Percentiles rank a stretch among this genome's conserved stretches.
phyloP scores from a whole-genome alignment of 2,888 invertebrate genomes.

The Halocaridina rubra region DNA sequence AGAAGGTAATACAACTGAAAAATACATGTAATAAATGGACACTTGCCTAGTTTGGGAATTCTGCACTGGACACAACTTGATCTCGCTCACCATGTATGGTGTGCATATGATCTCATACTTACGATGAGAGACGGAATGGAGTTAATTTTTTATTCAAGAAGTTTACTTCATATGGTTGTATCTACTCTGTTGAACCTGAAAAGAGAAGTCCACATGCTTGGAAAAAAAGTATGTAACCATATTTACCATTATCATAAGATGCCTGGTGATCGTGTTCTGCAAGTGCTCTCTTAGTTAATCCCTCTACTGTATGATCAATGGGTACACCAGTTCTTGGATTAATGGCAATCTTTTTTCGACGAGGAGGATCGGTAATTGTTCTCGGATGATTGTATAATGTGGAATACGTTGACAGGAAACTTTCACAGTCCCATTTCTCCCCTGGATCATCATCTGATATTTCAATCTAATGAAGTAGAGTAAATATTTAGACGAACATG shows the following conservation, averaged over 20 bases:
- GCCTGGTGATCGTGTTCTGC: slow-evolving; percentile 73
- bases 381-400: slow-evolving; percentile 48
- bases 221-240: background rate
- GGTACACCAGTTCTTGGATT: slow-evolving; percentile 48
- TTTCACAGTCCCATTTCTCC: slow-evolving; percentile 50
- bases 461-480: slow-evolving; percentile 16
- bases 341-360: slow-evolving; percentile 41
- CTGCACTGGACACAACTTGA: too few species aligned
- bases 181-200: too few species aligned
- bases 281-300: slow-evolving; percentile 72
- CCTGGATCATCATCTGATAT: slow-evolving; percentile 24
- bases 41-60: too few species aligned
- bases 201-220: too few species aligned
- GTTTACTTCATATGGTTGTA: too few species aligned
- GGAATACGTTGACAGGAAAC: slow-evolving; percentile 34
- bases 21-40: too few species aligned
- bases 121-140: too few species aligned
- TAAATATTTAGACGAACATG: too few species aligned
- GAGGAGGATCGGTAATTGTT: slow-evolving; percentile 40
- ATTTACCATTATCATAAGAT: background rate
- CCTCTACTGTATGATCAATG: slow-evolving; percentile 28
- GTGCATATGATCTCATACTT: too few species aligned
- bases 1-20: too few species aligned
- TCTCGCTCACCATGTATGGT: too few species aligned
- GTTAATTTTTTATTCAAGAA: too few species aligned